phyloP scores from a whole-genome alignment of 2,113 vertebrate genomes.

The Scortum barcoo region DNA sequence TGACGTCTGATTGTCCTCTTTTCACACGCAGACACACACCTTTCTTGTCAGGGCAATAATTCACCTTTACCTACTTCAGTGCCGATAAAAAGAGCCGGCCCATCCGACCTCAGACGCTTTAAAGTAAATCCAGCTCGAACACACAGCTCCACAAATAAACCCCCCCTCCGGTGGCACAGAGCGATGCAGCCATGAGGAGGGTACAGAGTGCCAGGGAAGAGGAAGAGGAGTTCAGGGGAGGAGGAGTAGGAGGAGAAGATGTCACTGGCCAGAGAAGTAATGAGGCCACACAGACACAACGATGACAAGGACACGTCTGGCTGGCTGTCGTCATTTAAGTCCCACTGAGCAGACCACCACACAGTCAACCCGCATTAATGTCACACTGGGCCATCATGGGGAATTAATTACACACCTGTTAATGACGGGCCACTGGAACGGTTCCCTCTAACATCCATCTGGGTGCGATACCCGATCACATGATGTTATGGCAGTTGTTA shows the following conservation, averaged over 20 bases:
- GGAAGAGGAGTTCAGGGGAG: slow-evolving; percentile 36
- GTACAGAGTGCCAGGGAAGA: slow-evolving; percentile 27
- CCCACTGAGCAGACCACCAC: slow-evolving; percentile 67
- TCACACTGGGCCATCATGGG: slow-evolving; percentile 76
- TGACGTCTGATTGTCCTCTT: slow-evolving; percentile 43
- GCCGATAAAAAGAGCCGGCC: slow-evolving; percentile 47
- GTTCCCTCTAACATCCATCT: slow-evolving; percentile 69
- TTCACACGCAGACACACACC: background rate
- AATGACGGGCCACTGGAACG: slow-evolving; percentile 70
- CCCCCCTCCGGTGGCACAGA: slow-evolving; percentile 11
- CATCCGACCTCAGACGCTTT: slow-evolving; percentile 28
- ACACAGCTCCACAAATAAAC: slow-evolving; percentile 43
- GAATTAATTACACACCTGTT: slow-evolving; percentile 84
- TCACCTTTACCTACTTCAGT: slow-evolving; percentile 51
- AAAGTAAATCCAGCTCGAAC: slow-evolving; percentile 37
- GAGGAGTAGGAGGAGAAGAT: slow-evolving; percentile 42
- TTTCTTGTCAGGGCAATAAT: slow-evolving; percentile 30
- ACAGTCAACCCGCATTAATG: slow-evolving; percentile 75
- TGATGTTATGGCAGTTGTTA: slow-evolving; percentile 40
- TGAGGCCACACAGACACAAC: slow-evolving; percentile 75
- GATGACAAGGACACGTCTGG: slow-evolving; percentile 81
- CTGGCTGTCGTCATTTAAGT: slow-evolving; percentile 76
- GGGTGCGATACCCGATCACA: slow-evolving; percentile 55
- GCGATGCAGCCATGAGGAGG: slow-evolving; percentile 12
- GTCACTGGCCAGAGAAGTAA: slow-evolving; percentile 72